Evolutionary conservation across 2,888 invertebrate genomes (phyloP), one percentile per base, ranked within the genome.

Genomic region (Spatulosminthurus flaviceps): DNA sequence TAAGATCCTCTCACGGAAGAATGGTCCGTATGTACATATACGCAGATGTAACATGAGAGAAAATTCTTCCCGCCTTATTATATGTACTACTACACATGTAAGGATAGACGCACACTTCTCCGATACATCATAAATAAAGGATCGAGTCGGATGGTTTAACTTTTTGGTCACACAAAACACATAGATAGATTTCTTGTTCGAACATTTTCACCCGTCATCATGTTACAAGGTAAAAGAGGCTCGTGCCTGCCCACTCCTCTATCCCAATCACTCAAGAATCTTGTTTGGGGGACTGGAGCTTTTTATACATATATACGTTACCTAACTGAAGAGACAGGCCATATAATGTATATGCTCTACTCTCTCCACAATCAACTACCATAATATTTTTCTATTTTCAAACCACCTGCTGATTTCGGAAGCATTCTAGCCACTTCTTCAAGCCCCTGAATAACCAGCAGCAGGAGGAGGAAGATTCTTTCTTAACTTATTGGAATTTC

Each of bases 191-290:
- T 43, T 9, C 21, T 42, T 71, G 29, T 71, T 43, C 42, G n/a
- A 43, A 43, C 71, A 22, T n/a, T 42, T 71, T 71, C 24, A 71
- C 7, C 71, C 71, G 71, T 71, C 41, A 29, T 29, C 71, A 41
- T 69, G 19, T 5, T 42, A 71, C 22, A 71, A 42, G 22, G 71
- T 42, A 22, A 71, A 71, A 9, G 43, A 76, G 74, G 74, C 60
- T 61, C 61, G 74, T 61, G 75, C 41, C 75, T 66, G 26, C 64
- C 51, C 51, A 51, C 22, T 76, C 28, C 64, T 76, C 34, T 34
- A 66, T 76, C 66, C 61, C 29, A 61, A 74, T 71, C 42, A 71
- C n/a, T 21, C 5, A 42, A 42, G 26, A 43, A 71, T 42, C 69
- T 19, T 26, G 69, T 69, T 34, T n/a, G 69, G 34, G 69, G 29